A percentile compares a stretch with the other conserved stretches of the same genome.
phyloP scores from a whole-genome alignment of 2,113 vertebrate species.

The Dendrocopos noguchii region DNA sequence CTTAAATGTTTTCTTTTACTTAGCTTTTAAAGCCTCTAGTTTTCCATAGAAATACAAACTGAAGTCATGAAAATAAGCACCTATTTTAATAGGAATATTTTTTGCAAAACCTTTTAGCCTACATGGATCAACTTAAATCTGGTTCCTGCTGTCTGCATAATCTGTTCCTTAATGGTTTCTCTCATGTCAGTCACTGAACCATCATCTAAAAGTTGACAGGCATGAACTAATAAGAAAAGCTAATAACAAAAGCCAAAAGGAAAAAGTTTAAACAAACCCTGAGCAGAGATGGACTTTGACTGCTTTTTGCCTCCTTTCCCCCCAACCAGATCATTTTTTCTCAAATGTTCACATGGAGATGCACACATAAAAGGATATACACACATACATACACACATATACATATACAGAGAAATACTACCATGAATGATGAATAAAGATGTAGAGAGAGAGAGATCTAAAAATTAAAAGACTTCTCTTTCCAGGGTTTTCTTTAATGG shows the following conservation, averaged over 20 bases:
- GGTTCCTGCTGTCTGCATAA: neutral
- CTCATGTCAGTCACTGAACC: neutral
- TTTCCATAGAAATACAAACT: neutral
- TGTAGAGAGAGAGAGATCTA: neutral
- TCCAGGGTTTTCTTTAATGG: neutral
- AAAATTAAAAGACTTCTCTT: constrained; percentile 8
- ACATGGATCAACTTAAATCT: neutral
- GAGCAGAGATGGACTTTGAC: neutral
- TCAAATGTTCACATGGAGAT: neutral
- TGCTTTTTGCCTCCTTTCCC: neutral
- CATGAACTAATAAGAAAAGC: neutral
- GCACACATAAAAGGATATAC: too few relatives aligned
- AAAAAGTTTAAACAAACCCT: neutral
- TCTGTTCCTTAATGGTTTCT: neutral
- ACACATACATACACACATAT: accelerated
- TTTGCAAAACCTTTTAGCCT: neutral
- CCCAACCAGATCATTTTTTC: neutral
- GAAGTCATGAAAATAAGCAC: neutral
- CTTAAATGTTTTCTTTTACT: neutral
- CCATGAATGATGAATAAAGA: neutral
- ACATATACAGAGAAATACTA: neutral
- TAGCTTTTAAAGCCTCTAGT: neutral
- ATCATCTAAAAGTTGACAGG: neutral
- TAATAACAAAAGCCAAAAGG: neutral
- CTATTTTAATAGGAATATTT: neutral